phyloP scores from a whole-genome alignment of 2,113 vertebrate species.

The Fulmarus glacialis region DNA sequence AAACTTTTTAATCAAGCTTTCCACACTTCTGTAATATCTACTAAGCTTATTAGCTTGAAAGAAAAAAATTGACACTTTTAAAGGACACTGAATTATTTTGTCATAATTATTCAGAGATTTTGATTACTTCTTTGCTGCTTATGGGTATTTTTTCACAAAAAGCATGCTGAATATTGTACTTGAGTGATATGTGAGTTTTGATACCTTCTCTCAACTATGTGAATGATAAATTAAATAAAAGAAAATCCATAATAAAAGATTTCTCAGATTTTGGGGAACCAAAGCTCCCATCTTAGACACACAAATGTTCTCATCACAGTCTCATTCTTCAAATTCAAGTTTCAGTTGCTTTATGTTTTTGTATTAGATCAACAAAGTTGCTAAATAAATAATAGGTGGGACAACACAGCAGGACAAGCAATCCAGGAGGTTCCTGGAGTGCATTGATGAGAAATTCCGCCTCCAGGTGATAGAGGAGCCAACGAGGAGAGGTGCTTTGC shows the following conservation, averaged over 20 bases:
- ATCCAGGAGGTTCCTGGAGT: background rate
- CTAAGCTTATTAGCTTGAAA: constrained; percentile 47
- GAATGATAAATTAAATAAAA: background rate
- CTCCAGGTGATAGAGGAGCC: background rate
- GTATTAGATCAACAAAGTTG: background rate
- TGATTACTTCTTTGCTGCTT: background rate
- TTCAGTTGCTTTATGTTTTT: background rate
- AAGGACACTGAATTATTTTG: background rate
- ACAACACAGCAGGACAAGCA: background rate
- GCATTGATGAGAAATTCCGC: background rate
- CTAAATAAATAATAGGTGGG: background rate
- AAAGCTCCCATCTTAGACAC: background rate
- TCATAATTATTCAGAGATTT: background rate
- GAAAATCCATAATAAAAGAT: background rate
- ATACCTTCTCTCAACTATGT: background rate
- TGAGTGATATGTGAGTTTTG: background rate
- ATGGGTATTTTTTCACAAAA: background rate
- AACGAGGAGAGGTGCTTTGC: background rate
- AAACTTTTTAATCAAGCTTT: constrained; percentile 65
- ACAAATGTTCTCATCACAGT: background rate
- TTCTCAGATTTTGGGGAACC: background rate
- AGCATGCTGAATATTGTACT: background rate
- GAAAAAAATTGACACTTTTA: background rate
- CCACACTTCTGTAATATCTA: background rate
- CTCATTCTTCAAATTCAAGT: background rate